phyloP scores from a whole-genome alignment of 2,888 invertebrate species.

The Machimus atricapillus region DNA sequence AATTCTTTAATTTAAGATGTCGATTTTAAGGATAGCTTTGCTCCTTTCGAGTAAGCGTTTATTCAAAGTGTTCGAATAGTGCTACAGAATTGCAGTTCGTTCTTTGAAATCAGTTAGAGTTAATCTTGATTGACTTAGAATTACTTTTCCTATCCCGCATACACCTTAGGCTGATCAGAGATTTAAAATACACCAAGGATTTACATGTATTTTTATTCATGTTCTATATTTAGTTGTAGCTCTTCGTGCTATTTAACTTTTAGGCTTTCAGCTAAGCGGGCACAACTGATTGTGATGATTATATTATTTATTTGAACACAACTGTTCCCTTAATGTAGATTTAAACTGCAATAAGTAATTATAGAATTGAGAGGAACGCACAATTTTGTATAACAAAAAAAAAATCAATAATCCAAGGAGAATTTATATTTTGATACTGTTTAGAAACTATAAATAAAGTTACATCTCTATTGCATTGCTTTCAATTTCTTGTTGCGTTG shows the following conservation, averaged over 20 bases:
- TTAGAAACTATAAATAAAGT: slow-evolving; percentile 7
- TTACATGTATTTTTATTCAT: neutral
- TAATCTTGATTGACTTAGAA: neutral
- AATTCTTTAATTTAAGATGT: neutral
- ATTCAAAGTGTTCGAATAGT: neutral
- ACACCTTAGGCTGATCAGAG: neutral
- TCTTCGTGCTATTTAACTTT: neutral
- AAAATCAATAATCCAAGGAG: neutral
- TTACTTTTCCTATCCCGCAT: neutral
- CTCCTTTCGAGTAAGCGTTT: neutral
- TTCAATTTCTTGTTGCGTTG: neutral
- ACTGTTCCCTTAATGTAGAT: neutral
- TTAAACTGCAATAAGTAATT: slow-evolving; percentile 1
- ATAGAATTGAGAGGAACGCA: slow-evolving; percentile 8
- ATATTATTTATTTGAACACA: neutral
- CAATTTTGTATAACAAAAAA: slow-evolving; percentile 16
- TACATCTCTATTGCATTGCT: neutral
- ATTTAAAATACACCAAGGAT: neutral
- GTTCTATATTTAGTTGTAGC: neutral
- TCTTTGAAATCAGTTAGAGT: neutral
- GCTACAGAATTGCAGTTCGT: neutral
- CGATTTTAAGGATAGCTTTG: neutral
- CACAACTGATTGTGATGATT: neutral
- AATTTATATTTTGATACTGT: slow-evolving; percentile 24
- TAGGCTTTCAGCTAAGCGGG: neutral